Evolutionary conservation across 2,113 vertebrate genomes (phyloP).

Genomic region (Hemibates koningsi): DNA sequence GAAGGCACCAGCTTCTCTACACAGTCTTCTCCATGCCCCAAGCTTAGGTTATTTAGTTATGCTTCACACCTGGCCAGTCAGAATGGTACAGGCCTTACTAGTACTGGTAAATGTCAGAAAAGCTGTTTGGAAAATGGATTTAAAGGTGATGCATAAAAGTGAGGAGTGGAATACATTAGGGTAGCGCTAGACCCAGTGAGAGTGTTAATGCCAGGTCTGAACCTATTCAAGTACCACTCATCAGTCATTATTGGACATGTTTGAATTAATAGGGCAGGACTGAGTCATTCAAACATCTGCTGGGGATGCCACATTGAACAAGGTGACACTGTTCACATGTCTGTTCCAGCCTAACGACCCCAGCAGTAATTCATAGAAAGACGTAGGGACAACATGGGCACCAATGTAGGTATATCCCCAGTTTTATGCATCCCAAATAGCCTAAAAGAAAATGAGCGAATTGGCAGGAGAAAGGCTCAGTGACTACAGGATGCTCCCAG

Average conservation of each 20-base stretch:
- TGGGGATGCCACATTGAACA: background rate
- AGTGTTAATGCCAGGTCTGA: background rate
- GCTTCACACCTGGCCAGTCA: background rate
- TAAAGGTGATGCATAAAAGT: background rate
- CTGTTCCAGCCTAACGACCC: background rate
- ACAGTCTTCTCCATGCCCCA: background rate
- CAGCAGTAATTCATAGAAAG: background rate
- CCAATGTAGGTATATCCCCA: background rate
- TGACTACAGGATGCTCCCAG: background rate
- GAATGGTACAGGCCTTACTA: background rate
- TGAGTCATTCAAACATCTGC: background rate
- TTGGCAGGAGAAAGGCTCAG: background rate
- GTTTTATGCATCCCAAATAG: background rate
- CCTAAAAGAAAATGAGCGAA: background rate
- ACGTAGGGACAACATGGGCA: background rate
- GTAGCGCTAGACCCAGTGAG: background rate
- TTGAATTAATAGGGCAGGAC: background rate
- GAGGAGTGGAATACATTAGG: background rate
- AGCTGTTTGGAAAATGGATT: background rate
- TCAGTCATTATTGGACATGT: background rate
- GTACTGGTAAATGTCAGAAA: background rate
- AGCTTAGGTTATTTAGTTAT: background rate
- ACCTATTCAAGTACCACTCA: background rate
- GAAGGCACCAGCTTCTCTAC: background rate
- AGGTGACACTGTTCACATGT: background rate